These are phyloP conservation scores for Podiceps cristatus DNA, from an alignment of 2,113 vertebrate species.

Conservation along the genomic window DNA sequence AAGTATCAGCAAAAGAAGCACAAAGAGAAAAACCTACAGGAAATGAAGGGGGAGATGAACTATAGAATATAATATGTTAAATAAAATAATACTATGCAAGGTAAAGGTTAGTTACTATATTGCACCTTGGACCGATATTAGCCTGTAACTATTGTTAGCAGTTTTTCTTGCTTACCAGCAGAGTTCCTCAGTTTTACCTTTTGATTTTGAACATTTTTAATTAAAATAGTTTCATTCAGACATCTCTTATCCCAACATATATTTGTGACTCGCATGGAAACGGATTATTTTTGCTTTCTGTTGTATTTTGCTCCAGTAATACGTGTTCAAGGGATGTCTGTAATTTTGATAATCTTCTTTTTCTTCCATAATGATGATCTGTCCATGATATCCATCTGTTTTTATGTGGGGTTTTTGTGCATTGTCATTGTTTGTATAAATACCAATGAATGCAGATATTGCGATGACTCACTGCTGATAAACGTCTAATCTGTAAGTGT, in stretches of 20 bases:
- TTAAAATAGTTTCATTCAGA: background rate
- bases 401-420: background rate
- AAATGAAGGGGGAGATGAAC: background rate
- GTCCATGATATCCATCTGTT: background rate
- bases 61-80: background rate
- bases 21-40: background rate
- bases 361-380: background rate
- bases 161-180: background rate
- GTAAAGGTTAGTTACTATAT: background rate
- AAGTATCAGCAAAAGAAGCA: background rate
- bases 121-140: background rate
- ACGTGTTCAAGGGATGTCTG: background rate
- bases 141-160: background rate
- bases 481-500: background rate
- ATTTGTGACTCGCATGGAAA: background rate
- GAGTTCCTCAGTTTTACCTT: background rate
- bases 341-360: background rate
- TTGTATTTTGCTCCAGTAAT: background rate
- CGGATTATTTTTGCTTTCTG: background rate
- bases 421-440: background rate
- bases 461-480: background rate
- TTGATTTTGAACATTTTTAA: background rate
- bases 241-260: background rate
- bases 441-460: background rate
- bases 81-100: background rate